Percentiles rank a stretch among this genome's conserved stretches.
Conservation (phyloP, 2,113 vertebrate species). For the Stercorarius parasiticus region DNA sequence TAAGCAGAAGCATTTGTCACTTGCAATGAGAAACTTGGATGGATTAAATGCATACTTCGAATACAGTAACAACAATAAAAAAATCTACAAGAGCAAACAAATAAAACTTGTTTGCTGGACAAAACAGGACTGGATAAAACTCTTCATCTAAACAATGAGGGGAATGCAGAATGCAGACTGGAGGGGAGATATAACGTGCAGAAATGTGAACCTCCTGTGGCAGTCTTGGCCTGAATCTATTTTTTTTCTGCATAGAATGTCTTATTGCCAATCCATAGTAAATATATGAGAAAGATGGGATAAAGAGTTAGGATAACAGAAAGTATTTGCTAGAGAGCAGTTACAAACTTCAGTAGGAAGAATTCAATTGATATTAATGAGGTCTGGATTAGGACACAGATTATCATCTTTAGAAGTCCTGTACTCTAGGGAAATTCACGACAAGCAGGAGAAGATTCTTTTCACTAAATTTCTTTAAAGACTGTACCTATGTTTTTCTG, state of each 20-base stretch:
- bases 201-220: not conserved
- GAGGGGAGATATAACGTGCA: rapidly evolving
- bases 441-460: not conserved
- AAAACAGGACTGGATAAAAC: not conserved
- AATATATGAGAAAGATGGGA: not conserved
- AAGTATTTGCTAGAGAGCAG: not conserved
- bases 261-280: not conserved
- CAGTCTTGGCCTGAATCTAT: not conserved
- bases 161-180: not conserved
- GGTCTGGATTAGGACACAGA: not conserved
- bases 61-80: not conserved
- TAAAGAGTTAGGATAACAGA: not conserved
- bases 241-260: not conserved
- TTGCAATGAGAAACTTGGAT: not conserved
- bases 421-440: not conserved
- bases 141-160: not conserved
- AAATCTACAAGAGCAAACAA: rapidly evolving
- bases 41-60: constrained; percentile 48
- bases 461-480: not conserved
- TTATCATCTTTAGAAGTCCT: not conserved
- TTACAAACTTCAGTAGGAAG: not conserved
- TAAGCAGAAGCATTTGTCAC: constrained; percentile 23
- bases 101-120: not conserved
- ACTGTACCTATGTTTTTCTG: not conserved
- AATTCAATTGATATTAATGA: not conserved